Conservation (phyloP, 2,888 invertebrate species). For the Aricia artaxerxes region DNA sequence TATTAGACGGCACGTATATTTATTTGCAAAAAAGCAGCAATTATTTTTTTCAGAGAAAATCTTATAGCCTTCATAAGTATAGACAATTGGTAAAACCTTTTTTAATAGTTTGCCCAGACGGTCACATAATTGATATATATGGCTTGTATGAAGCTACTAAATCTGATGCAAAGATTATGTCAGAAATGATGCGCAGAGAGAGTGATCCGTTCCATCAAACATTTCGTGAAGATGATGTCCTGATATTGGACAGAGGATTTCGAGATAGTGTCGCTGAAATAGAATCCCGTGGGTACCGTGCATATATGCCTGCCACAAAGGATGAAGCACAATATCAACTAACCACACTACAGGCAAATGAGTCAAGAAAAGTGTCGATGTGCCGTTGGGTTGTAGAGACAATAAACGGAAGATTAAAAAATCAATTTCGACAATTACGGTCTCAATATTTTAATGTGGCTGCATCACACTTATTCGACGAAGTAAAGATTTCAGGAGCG, state of each 20-base stretch:
- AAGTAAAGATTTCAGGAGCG: conserved; percentile 25
- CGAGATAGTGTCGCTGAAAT: conserved; percentile 20
- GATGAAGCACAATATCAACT: conserved; percentile 11
- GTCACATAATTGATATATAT: conserved; percentile 15
- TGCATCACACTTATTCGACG: conserved; percentile 24
- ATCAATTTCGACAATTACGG: conserved; percentile 23
- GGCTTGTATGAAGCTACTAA: conserved; percentile 22
- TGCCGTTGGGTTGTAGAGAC: conserved; percentile 21
- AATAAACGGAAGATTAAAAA: conserved; percentile 28
- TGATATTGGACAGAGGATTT: conserved; percentile 28
- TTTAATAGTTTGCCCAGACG: conserved; percentile 28
- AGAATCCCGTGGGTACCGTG: conserved; percentile 21
- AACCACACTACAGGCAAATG: conserved; percentile 25
- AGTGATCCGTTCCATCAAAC: background rate
- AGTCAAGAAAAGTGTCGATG: conserved; percentile 10
- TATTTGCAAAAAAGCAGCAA: conserved; percentile 26
- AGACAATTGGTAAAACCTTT: background rate
- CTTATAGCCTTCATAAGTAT: conserved; percentile 7
- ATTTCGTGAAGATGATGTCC: conserved; percentile 21
- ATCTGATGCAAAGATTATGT: background rate
- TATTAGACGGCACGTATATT: conserved; percentile 9
- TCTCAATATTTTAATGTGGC: conserved; percentile 23
- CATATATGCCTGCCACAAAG: conserved; percentile 20
- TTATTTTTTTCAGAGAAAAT: conserved; percentile 21
- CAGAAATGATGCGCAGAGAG: background rate